Base-by-base conservation (phyloP, 2,797 vertebrate genomes). In the Sebastes steindachneri region DNA sequence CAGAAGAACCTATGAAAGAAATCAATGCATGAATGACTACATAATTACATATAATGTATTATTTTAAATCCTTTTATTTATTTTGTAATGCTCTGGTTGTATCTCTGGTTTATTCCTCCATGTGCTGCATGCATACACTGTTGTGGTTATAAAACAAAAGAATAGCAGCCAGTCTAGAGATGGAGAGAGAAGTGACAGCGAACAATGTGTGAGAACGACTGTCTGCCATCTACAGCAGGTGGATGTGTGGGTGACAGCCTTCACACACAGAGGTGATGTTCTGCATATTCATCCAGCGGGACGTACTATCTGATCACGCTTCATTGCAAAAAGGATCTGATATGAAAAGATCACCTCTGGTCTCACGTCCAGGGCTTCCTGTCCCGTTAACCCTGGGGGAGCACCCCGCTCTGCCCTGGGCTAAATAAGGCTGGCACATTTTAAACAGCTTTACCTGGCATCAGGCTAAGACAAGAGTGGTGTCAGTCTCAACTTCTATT, bases 361-460 rank as follows among this genome's bases (percentile, higher is more conserved):
- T 79, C n/a, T 57, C 31, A 19, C 68, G 37, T 77, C 55, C n/a
- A 29, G 14, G 23, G 8, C 11, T 45, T 53, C 8, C 48, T 53
- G 5, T 19, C 54, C 21, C 55, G 15, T 83, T 80, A 75, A 80
- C 76, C 71, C 54, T n/a, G 14, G 26, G 23, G 9, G 14, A 55
- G n/a, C 54, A 4, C 19, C 53, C 19, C 2, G 0, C 76, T 54
- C 17, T 60, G 80, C 87, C 82, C 58, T 15, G 29, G 73, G 86
- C 80, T 70, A 41, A 65, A 78, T 55, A 9, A 75, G 3, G 28
- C 54, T 66, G 76, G 26, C 55, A 5, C 48, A 68, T 74, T 80
- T 60, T 66, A 68, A 80, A 80, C 64, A 23, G 21, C 54, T 72
- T 41, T 37, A 28, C 6, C 63, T 5, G 14, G 9, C 62, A 7